A percentile compares a stretch with the other conserved stretches of the same genome.
Conservation (phyloP, 2,888 invertebrate species). For the Saturnia pavonia region DNA sequence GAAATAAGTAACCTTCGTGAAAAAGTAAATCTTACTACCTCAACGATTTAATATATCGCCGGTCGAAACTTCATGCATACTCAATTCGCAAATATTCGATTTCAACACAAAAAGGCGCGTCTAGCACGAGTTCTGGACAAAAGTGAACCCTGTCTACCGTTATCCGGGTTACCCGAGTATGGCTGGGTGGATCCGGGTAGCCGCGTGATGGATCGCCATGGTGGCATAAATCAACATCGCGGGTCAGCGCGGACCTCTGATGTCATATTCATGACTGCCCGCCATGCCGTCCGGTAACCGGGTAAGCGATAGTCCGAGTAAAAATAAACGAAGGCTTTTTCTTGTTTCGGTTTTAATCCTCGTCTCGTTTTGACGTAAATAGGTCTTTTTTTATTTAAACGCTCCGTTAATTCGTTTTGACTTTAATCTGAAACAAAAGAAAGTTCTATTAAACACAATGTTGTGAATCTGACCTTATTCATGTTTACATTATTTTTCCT, state of each 20-base stretch:
- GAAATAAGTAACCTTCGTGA: slow-evolving; percentile 38
- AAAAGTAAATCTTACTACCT: slow-evolving; percentile 38
- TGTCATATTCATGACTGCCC: slow-evolving; percentile 75
- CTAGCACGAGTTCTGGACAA: slow-evolving; percentile 40
- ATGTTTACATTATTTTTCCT: neutral
- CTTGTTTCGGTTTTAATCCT: slow-evolving; percentile 58
- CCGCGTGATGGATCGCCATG: slow-evolving; percentile 65
- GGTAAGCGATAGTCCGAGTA: slow-evolving; percentile 50
- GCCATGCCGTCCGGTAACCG: slow-evolving; percentile 31
- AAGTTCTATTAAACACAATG: slow-evolving; percentile 25
- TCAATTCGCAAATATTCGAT: slow-evolving; percentile 49
- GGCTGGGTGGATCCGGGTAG: slow-evolving; percentile 37
- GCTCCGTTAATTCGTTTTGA: slow-evolving; percentile 50
- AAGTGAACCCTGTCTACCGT: slow-evolving; percentile 42
- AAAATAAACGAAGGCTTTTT: slow-evolving; percentile 48
- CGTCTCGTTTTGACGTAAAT: slow-evolving; percentile 40
- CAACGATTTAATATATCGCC: slow-evolving; percentile 49
- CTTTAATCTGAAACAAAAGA: slow-evolving; percentile 63
- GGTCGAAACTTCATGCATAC: slow-evolving; percentile 56
- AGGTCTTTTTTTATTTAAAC: slow-evolving; percentile 44
- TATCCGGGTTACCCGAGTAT: slow-evolving; percentile 25
- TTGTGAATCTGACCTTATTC: neutral
- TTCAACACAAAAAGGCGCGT: slow-evolving; percentile 37
- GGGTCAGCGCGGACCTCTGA: slow-evolving; percentile 62
- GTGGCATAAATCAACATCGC: slow-evolving; percentile 66